phyloP scores from a whole-genome alignment of 1,140 invertebrate species.

The Apis cerana region DNA sequence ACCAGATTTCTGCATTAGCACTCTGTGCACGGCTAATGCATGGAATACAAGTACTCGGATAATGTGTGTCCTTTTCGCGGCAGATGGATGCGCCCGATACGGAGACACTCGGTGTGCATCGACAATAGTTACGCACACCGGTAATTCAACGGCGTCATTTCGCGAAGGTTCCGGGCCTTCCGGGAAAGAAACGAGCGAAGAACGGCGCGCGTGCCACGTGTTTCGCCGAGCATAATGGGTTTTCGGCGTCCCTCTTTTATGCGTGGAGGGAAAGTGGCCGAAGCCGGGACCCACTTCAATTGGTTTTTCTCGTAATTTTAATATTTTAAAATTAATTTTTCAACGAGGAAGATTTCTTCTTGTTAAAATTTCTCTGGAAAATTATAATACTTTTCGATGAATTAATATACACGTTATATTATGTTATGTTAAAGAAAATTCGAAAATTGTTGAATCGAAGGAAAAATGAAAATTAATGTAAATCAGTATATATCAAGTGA shows the following conservation, averaged over 20 bases:
- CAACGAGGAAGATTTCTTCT: too few species aligned
- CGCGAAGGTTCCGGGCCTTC: background rate
- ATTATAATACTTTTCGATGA: too few species aligned
- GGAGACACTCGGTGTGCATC: slow-evolving; percentile 59
- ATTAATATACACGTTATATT: too few species aligned
- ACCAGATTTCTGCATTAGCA: slow-evolving; percentile 77
- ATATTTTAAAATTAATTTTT: too few species aligned
- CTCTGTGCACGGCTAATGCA: slow-evolving; percentile 70
- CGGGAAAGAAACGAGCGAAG: background rate
- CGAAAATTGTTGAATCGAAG: too few species aligned
- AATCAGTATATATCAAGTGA: too few species aligned
- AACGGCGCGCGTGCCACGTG: background rate
- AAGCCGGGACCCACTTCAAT: too few species aligned
- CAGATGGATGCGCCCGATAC: slow-evolving; percentile 63
- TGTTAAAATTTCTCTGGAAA: too few species aligned
- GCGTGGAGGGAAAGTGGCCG: too few species aligned
- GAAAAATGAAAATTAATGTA: too few species aligned
- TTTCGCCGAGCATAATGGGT: background rate
- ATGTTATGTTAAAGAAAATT: too few species aligned
- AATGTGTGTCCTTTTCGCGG: slow-evolving; percentile 67
- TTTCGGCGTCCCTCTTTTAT: background rate
- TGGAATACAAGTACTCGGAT: slow-evolving; percentile 66
- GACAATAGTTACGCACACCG: slow-evolving; percentile 43
- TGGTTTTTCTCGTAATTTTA: too few species aligned
- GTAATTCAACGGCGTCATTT: slow-evolving; percentile 10